These are phyloP conservation scores for Reticulitermes speratus DNA, from an alignment of 1,140 invertebrate genomes.

Conservation along the genomic window DNA sequence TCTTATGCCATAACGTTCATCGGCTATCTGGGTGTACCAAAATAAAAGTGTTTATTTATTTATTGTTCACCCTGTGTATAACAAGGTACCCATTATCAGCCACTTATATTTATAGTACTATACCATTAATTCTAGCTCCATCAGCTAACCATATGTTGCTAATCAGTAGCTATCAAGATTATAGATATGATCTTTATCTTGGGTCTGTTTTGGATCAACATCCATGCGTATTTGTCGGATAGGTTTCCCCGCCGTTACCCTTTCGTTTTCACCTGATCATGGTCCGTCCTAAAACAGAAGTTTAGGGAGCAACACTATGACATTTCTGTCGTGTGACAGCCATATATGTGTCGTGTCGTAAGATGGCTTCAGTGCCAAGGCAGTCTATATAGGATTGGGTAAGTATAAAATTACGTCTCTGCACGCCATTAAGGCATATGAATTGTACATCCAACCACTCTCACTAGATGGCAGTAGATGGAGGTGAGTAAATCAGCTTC, in stretches of 20 bases:
- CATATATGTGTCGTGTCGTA: no score
- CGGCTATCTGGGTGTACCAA: not conserved
- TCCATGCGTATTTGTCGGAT: not conserved
- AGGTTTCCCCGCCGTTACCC: not conserved
- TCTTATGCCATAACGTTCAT: no score
- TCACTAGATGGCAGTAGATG: no score
- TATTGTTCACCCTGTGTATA: not conserved
- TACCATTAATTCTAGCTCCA: not conserved
- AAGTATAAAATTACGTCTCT: no score
- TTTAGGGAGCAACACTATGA: no score
- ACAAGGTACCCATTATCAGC: not conserved
- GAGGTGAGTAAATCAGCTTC: no score
- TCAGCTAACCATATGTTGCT: conserved; percentile 5
- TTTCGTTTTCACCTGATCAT: not conserved
- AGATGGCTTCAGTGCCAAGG: no score
- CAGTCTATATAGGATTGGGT: no score
- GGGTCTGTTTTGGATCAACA: not conserved
- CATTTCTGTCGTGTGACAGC: no score
- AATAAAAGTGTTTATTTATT: not conserved
- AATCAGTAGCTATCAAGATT: not conserved
- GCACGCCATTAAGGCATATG: no score
- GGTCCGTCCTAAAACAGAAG: no score
- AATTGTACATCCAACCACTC: no score
- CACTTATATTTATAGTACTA: not conserved
- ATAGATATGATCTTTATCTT: not conserved